These are phyloP conservation scores for Pelodytes ibericus DNA, from an alignment of 2,797 vertebrate genomes.

Conservation along the genomic window DNA sequence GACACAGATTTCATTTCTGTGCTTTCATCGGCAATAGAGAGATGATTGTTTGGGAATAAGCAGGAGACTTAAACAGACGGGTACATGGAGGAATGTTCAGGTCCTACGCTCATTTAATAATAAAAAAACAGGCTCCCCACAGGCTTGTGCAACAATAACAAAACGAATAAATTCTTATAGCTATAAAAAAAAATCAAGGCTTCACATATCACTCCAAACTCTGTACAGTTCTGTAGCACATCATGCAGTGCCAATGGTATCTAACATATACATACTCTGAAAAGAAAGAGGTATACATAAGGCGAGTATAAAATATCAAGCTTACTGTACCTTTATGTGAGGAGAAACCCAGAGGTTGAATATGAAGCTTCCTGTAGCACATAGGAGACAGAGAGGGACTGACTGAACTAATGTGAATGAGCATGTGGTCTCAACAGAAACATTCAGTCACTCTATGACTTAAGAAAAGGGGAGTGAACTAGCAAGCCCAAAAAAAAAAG, in stretches of 20 bases:
- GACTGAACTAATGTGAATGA: slow-evolving; percentile 40
- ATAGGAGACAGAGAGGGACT: not conserved
- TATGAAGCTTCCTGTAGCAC: not conserved
- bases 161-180: not conserved
- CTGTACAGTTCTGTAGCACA: not conserved
- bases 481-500: slow-evolving; percentile 45
- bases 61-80: not conserved
- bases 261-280: not conserved
- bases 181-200: not conserved
- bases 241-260: not conserved
- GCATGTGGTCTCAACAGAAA: slow-evolving; percentile 63
- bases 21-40: slow-evolving; percentile 3
- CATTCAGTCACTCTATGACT: slow-evolving; percentile 62
- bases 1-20: not conserved
- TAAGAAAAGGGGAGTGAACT: slow-evolving; percentile 76
- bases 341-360: not conserved
- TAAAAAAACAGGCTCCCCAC: not conserved
- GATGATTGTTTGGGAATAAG: not conserved
- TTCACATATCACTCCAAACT: too few species aligned
- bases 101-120: not conserved
- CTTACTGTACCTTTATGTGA: slow-evolving; percentile 34
- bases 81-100: not conserved
- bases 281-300: not conserved
- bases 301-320: not conserved
- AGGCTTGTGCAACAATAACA: not conserved